Percentiles rank a stretch among this genome's conserved stretches.
Conservation (phyloP, 2,113 vertebrate genomes). For the Microcebus lehilahytsara region DNA sequence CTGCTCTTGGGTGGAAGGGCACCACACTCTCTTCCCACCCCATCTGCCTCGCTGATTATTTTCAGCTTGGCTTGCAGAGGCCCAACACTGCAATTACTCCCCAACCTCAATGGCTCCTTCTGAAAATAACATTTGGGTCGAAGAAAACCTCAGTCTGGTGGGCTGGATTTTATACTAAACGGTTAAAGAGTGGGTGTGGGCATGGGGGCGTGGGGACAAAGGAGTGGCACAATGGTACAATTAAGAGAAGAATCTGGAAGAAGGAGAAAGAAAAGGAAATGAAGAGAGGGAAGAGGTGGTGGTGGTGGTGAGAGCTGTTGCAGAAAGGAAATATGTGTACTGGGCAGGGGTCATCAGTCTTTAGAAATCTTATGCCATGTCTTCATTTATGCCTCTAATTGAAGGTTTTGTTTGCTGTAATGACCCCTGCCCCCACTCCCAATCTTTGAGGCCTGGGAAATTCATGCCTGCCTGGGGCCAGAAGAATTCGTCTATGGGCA, state of each 20-base stretch:
- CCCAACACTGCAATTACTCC: conserved; percentile 85
- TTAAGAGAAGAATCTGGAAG: conserved; percentile 69
- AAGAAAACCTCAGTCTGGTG: conserved; percentile 89
- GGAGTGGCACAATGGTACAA: conserved; percentile 68
- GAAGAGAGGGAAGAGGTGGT: conserved; percentile 46
- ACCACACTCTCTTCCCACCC: conserved; percentile 77
- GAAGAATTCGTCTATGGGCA: conserved; percentile 61
- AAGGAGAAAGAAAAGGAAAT: conserved; percentile 49
- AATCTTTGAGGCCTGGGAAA: conserved; percentile 59
- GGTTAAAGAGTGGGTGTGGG: conserved; percentile 86
- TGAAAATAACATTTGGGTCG: conserved; percentile 87
- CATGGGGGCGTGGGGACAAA: conserved; percentile 66
- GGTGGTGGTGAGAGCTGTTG: not conserved
- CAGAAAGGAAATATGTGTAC: conserved; percentile 1
- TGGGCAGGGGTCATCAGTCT: conserved; percentile 45
- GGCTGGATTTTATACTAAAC: conserved; percentile 86
- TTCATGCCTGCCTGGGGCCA: conserved; percentile 49
- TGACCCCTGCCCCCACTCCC: not conserved
- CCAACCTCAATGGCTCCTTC: conserved; percentile 87
- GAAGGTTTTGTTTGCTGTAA: conserved; percentile 64
- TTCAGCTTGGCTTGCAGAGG: conserved; percentile 84
- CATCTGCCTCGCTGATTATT: conserved; percentile 84
- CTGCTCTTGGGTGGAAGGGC: conserved; percentile 68
- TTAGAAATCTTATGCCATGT: conserved; percentile 38
- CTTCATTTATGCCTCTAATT: conserved; percentile 57